A percentile compares a stretch with the other conserved stretches of the same genome.
Evolutionary conservation across 1,140 invertebrate genomes (phyloP).

Genomic region (Ylistrum balloti): DNA sequence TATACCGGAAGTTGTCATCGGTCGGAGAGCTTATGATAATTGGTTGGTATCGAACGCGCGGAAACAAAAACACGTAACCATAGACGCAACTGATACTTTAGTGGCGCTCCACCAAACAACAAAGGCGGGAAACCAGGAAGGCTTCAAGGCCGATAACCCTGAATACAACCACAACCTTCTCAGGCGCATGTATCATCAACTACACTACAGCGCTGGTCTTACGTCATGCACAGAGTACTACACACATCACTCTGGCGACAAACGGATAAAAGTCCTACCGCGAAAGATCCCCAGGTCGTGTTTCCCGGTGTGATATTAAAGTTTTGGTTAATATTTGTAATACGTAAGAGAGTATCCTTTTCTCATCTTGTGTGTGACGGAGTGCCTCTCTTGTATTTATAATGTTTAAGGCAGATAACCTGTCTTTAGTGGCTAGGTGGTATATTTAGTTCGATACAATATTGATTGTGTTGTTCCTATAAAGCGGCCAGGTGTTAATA

Average conservation of each 20-base stretch:
- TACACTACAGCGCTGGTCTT: slow-evolving; percentile 54
- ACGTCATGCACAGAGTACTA: slow-evolving; percentile 49
- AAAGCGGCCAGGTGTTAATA: no score
- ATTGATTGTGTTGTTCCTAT: no score
- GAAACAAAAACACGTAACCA: slow-evolving; percentile 48
- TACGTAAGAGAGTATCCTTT: no score
- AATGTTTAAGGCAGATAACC: no score
- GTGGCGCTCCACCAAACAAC: slow-evolving; percentile 70
- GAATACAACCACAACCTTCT: slow-evolving; percentile 62
- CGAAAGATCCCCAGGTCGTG: slow-evolving; percentile 29
- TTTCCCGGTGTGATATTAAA: slow-evolving; percentile 20
- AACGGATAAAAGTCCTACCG: not conserved
- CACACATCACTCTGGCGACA: not conserved
- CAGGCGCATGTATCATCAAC: not conserved
- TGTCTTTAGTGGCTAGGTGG: no score
- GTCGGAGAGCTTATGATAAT: slow-evolving; percentile 68
- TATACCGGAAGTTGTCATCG: slow-evolving; percentile 70
- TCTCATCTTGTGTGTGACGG: no score
- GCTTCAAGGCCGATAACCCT: slow-evolving; percentile 47
- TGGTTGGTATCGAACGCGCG: slow-evolving; percentile 66
- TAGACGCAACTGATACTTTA: slow-evolving; percentile 63
- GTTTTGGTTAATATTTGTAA: no score
- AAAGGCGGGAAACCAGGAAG: slow-evolving; percentile 51
- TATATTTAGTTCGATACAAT: no score
- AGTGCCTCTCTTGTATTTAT: no score